Evolutionary conservation across 2,888 invertebrate genomes (phyloP), one percentile per base, ranked within the genome.

Genomic region (Xanthia togata): DNA sequence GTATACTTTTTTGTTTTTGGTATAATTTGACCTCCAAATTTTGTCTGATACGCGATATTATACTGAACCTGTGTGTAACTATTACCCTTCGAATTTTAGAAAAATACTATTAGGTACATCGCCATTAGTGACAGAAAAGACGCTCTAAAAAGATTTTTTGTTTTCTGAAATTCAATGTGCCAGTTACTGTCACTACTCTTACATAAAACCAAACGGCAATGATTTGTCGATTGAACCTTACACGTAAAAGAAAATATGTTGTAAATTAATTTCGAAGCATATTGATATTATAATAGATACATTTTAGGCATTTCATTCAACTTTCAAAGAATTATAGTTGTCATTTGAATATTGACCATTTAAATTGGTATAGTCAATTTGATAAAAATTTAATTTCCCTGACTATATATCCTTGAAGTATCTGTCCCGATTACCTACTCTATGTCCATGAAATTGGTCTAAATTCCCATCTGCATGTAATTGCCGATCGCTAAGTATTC

Each of bases 401-500:
- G 12, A 20, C 14, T 65, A 47, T 44, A 14, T 11, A 14, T 50
- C n/a, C 50, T 9, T 31, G n/a, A 57, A 35, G 6, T 23, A 12
- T 73, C 57, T 64, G 14, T 41, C 17, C 26, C 9, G 0, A 55
- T 26, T 41, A 44, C 41, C 20, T 26, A 59, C 41, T 82, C 53
- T 53, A 44, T 62, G 69, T 82, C 57, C 38, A 44, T 57, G 60
- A 41, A 26, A 75, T 23, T 69, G 68, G 35, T 47, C 17, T 67
- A 59, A 62, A 71, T 55, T 68, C 41, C 26, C 26, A 68, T 68
- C 35, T n/a, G 78, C 62, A 69, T 74, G 64, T 72, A 62, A 74
- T 83, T 69, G 57, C 60, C 20, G 57, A 82, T 53, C 47, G 62
- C 53, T 80, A 55, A 84, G 69, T 80, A 72, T 53, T 79, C 26